phyloP scores from a whole-genome alignment of 2,888 invertebrate genomes.

The Hanleya hanleyi region DNA sequence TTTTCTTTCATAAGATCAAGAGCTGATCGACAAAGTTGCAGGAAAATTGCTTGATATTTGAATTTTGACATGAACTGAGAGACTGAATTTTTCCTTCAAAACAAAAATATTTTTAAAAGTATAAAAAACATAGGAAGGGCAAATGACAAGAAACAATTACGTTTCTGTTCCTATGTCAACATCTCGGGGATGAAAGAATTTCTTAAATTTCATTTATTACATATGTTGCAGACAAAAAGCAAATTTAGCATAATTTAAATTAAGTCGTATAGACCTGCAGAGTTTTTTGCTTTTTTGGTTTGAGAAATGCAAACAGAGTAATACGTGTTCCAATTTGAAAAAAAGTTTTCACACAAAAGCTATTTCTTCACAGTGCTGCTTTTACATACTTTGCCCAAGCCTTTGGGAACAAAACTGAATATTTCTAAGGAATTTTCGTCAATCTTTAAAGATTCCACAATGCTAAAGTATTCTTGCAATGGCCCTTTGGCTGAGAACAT shows the following conservation, averaged over 20 bases:
- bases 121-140: not conserved
- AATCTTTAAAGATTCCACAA: no score
- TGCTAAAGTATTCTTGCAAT: no score
- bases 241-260: not conserved
- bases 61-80: not conserved
- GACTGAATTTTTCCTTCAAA: not conserved
- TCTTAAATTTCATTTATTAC: not conserved
- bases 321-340: not conserved
- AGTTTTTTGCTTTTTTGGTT: no score
- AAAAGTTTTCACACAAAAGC: not conserved
- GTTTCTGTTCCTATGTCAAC: not conserved
- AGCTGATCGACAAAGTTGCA: not conserved
- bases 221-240: not conserved
- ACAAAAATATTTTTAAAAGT: slow-evolving; percentile 3
- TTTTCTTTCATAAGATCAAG: not conserved
- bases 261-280: not conserved
- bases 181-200: not conserved
- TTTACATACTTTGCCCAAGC: no score
- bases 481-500: no score
- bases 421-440: no score
- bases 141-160: not conserved
- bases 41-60: slow-evolving; percentile 3
- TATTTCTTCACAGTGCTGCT: no score
- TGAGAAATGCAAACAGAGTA: no score
- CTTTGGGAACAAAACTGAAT: no score